A percentile compares a stretch with the other conserved stretches of the same genome.
phyloP scores from a whole-genome alignment of 2,797 vertebrate genomes.

The Pristis pectinata region DNA sequence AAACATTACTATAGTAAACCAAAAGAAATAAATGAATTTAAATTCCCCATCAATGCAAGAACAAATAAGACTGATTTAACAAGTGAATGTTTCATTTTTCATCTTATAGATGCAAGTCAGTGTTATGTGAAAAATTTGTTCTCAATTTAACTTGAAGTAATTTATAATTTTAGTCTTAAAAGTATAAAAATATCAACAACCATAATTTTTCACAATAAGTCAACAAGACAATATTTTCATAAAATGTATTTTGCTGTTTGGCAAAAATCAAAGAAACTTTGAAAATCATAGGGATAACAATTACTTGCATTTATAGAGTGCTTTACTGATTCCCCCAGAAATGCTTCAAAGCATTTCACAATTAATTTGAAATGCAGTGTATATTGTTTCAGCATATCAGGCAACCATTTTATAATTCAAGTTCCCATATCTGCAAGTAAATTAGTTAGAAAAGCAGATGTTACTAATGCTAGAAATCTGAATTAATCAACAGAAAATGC shows the following conservation, averaged over 20 bases:
- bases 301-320: background rate
- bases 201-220: background rate
- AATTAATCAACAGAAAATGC: too few species aligned
- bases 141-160: background rate
- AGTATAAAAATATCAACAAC: background rate
- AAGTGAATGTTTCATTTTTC: background rate
- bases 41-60: background rate
- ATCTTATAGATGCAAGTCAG: background rate
- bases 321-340: background rate
- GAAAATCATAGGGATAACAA: background rate
- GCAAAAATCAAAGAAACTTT: background rate
- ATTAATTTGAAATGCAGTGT: background rate
- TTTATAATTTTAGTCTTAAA: background rate
- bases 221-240: background rate
- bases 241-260: background rate
- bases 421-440: background rate
- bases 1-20: background rate
- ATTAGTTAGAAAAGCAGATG: too few species aligned
- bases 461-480: too few species aligned
- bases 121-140: background rate
- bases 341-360: background rate
- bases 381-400: background rate
- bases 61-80: background rate
- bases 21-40: background rate
- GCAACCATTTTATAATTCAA: background rate